Conservation (phyloP, 2,113 vertebrate species). For the Sisor rabdophorus region DNA sequence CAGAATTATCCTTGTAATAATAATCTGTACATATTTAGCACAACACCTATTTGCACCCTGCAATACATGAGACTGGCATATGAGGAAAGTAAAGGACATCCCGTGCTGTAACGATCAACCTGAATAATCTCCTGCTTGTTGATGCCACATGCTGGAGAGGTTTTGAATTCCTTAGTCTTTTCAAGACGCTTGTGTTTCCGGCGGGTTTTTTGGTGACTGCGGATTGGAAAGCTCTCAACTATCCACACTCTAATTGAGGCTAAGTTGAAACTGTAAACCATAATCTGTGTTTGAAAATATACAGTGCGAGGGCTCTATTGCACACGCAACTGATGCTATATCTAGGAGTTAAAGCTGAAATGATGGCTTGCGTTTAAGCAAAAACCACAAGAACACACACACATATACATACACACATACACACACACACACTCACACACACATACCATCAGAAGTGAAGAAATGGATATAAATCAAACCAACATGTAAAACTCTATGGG, state of each 20-base stretch:
- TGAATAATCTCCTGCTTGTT: constrained; percentile 41
- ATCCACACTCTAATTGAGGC: constrained; percentile 52
- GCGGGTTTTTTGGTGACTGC: constrained; percentile 11
- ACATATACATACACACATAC: neutral
- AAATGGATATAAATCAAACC: constrained; percentile 31
- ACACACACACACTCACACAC: neutral
- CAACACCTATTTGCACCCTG: neutral
- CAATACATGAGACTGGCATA: neutral
- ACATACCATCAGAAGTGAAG: constrained; percentile 8
- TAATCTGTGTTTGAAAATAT: constrained; percentile 53
- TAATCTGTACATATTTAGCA: neutral
- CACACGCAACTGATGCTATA: constrained; percentile 28
- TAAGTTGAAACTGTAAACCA: constrained; percentile 56
- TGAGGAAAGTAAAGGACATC: neutral
- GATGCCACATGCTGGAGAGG: constrained; percentile 49
- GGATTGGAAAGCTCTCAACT: constrained; percentile 51
- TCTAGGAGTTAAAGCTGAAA: constrained; percentile 47
- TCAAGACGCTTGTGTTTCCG: constrained; percentile 49
- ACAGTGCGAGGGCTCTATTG: neutral
- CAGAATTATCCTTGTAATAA: neutral
- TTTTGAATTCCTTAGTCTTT: constrained; percentile 56
- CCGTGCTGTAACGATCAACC: constrained; percentile 41
- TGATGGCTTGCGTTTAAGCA: constrained; percentile 38
- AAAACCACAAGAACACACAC: constrained; percentile 43
- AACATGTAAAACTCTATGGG: constrained; percentile 18